A percentile compares a stretch with the other conserved stretches of the same genome.
Conservation (phyloP, 2,113 vertebrate species). For the Oryzias javanicus region DNA sequence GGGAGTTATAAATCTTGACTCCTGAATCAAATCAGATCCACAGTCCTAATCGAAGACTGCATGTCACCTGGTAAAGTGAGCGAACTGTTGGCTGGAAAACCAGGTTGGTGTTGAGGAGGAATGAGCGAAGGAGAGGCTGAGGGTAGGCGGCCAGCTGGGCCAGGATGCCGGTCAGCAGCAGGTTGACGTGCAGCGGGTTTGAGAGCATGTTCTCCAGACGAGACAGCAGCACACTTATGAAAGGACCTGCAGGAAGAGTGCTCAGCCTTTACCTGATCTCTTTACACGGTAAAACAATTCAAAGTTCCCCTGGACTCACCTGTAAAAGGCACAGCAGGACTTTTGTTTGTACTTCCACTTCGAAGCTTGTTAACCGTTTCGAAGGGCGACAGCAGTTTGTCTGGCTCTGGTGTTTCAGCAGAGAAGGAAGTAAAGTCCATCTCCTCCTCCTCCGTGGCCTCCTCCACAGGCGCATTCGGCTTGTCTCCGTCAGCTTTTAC, state of each 20-base stretch:
- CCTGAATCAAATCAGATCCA: no score
- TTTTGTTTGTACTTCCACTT: constrained; percentile 51
- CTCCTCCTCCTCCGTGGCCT: constrained; percentile 65
- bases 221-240: constrained; percentile 93
- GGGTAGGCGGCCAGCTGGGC: constrained; percentile 93
- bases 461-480: constrained; percentile 54
- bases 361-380: constrained; percentile 63
- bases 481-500: constrained; percentile 54
- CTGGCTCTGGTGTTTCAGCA: constrained; percentile 78
- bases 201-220: constrained; percentile 97
- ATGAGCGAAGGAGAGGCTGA: constrained; percentile 94
- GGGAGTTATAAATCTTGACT: no score
- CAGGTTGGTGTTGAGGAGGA: constrained; percentile 96
- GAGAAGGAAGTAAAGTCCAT: constrained; percentile 85
- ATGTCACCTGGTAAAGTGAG: constrained; percentile 95
- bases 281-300: background rate
- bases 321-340: constrained; percentile 85
- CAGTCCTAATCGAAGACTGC: background rate
- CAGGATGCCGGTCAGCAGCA: constrained; percentile 92
- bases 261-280: no score
- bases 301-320: constrained; percentile 68
- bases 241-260: constrained; percentile 80
- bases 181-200: constrained; percentile 91
- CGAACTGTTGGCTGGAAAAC: constrained; percentile 95
- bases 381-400: constrained; percentile 79